Base-by-base conservation (phyloP, 2,888 invertebrate genomes). In the Synergus laeviventris region DNA sequence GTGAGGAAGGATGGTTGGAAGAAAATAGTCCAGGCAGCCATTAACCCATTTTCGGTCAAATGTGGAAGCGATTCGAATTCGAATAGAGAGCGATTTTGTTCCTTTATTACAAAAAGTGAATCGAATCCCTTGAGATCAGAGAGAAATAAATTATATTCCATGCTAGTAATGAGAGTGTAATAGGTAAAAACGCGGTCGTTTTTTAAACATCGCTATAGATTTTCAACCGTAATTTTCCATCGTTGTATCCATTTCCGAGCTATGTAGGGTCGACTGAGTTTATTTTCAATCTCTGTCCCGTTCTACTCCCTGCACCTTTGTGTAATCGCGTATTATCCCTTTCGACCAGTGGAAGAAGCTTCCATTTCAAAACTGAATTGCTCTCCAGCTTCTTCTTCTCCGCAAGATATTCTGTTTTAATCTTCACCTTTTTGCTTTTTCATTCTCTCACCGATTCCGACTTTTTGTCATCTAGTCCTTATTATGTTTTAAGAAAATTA, bases 91-190 rank as follows among this genome's bases (percentile, higher is more conserved):
- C 14, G 42, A 64, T 64, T n/a, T n/a, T 64, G 64, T 12, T 12
- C 14, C 21, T 21, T 64, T 21, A 42, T 64, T 24, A 2, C 14
- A 42, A 18, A 42, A 64, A 64, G 5, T 1, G 18, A 42, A 21
- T 21, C 38, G 64, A 39, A 39, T 64, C n/a, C 64, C 18, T 21
- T 14, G 1, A 42, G 38, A 21, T 18, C 8, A 42, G 38, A n/a
- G 12, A 21, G 66, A 66, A 66, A 66, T 8, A 42, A 45, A 45
- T 18, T 45, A 66, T 45, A 66, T 66, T 66, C n/a, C 8, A 45
- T 66, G 45, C 16, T n/a, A 45, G 45, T 66, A 66, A 66, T 66
- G 66, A 45, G 66, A 66, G 24, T 66, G 16, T 66, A 66, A 66
- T 45, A 11, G 42, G 24, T 21, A 45, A 31, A 64, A 66, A 31